Conservation (phyloP, 2,797 vertebrate genomes). For the Propithecus deckenii region DNA sequence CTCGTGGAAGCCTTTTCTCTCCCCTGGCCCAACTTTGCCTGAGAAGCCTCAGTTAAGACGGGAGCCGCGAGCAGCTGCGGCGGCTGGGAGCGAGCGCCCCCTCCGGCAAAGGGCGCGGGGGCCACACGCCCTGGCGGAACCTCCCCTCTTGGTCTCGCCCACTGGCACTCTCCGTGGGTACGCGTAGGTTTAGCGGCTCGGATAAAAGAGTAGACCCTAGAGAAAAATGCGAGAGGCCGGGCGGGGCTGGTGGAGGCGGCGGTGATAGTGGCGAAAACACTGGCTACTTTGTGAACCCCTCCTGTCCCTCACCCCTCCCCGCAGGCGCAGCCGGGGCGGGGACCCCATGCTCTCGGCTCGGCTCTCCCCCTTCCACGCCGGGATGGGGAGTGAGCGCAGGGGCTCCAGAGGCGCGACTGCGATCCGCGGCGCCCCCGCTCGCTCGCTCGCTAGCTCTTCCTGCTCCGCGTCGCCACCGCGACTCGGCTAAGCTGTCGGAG, state of each 20-base stretch:
- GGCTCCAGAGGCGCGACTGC: conserved; percentile 24
- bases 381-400: conserved; percentile 9
- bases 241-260: not conserved
- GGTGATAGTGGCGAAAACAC: not conserved
- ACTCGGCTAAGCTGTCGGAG: conserved; percentile 48
- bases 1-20: not conserved
- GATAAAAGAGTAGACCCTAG: not conserved
- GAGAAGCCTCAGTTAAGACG: not conserved
- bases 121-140: not conserved
- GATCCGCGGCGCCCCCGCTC: conserved; percentile 62
- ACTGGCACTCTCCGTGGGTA: not conserved
- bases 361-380: not conserved
- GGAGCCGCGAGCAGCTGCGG: not conserved
- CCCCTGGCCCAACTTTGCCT: not conserved
- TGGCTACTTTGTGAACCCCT: not conserved
- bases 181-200: not conserved
- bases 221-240: not conserved
- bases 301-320: not conserved
- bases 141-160: not conserved
- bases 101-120: conserved; percentile 44
- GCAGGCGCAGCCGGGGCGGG: not conserved
- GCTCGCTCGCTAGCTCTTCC: conserved; percentile 27
- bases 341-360: not conserved
- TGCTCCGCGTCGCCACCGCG: not conserved
- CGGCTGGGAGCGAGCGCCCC: conserved; percentile 51